phyloP scores from a whole-genome alignment of 2,888 invertebrate species.

The Lasioglossum figueresi region DNA sequence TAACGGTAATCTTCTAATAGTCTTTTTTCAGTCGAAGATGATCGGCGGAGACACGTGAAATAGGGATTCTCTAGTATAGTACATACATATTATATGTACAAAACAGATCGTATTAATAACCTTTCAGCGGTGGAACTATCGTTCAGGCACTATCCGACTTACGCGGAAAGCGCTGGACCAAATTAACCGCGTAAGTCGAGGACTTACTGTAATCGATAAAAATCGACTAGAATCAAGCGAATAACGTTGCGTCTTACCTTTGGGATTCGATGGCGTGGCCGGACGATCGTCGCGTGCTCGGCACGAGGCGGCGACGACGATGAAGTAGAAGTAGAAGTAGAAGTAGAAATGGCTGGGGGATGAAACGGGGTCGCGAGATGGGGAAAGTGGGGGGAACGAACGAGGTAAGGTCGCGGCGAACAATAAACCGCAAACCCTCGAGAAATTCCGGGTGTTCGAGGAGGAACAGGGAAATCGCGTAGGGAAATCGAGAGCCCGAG shows the following conservation, averaged over 20 bases:
- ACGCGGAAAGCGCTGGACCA: too few species aligned
- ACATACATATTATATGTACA: too few species aligned
- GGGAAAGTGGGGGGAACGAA: slow-evolving; percentile 32
- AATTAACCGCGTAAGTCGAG: too few species aligned
- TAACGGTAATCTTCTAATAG: neutral
- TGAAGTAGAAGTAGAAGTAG: slow-evolving; percentile 54
- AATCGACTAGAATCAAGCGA: neutral
- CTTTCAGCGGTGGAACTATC: too few species aligned
- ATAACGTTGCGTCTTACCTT: slow-evolving; percentile 65
- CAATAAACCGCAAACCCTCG: slow-evolving; percentile 42
- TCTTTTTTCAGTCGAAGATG: neutral
- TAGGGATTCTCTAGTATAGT: too few species aligned
- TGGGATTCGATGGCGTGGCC: slow-evolving; percentile 61
- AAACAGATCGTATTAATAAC: too few species aligned
- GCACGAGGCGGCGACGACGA: slow-evolving; percentile 66
- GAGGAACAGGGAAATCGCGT: slow-evolving; percentile 44
- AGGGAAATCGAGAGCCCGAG: slow-evolving; percentile 59
- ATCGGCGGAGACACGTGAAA: too few species aligned
- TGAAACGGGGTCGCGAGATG: slow-evolving; percentile 46
- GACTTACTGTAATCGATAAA: neutral
- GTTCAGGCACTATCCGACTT: too few species aligned
- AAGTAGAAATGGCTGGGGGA: slow-evolving; percentile 44
- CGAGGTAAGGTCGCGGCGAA: slow-evolving; percentile 45
- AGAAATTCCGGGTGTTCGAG: slow-evolving; percentile 41
- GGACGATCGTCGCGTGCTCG: slow-evolving; percentile 61